Evolutionary conservation across 2,888 invertebrate species (phyloP).

Genomic region (Exephanes ischioxanthus): DNA sequence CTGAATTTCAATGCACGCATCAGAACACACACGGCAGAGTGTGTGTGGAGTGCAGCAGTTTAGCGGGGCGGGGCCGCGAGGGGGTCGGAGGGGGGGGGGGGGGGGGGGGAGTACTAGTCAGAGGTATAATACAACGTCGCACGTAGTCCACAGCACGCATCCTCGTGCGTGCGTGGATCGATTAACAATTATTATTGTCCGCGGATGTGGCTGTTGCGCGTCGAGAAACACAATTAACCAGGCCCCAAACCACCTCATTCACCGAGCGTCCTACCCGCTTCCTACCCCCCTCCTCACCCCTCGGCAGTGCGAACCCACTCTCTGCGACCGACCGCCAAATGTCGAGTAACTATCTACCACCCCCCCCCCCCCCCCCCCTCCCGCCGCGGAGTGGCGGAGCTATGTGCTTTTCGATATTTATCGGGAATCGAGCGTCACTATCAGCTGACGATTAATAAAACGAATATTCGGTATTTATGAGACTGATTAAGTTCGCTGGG

Average conservation of each 20-base stretch:
- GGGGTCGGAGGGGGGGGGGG: neutral
- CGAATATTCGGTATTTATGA: neutral
- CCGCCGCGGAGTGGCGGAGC: neutral
- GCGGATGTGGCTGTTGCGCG: slow-evolving; percentile 72
- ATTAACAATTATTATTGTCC: slow-evolving; percentile 75
- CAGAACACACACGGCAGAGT: slow-evolving; percentile 44
- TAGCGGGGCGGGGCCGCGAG: no score
- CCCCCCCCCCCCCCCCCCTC: no score
- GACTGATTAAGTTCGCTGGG: neutral
- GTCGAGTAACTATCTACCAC: slow-evolving; percentile 51
- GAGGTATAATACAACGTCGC: slow-evolving; percentile 40
- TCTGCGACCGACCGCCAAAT: slow-evolving; percentile 61
- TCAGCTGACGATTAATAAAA: neutral
- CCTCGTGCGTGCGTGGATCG: slow-evolving; percentile 70
- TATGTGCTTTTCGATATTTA: slow-evolving; percentile 53
- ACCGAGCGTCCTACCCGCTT: neutral
- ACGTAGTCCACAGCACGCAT: slow-evolving; percentile 52
- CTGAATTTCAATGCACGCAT: slow-evolving; percentile 75
- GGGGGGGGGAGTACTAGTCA: neutral
- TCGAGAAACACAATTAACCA: slow-evolving; percentile 72
- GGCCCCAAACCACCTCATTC: slow-evolving; percentile 57
- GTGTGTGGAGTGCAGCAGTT: neutral
- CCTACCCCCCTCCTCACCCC: neutral
- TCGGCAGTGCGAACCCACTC: slow-evolving; percentile 20
- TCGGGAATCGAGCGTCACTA: slow-evolving; percentile 15